These are phyloP conservation scores for Orientallactaga bullata DNA, from an alignment of 2,113 vertebrate genomes.

Conservation along the genomic window DNA sequence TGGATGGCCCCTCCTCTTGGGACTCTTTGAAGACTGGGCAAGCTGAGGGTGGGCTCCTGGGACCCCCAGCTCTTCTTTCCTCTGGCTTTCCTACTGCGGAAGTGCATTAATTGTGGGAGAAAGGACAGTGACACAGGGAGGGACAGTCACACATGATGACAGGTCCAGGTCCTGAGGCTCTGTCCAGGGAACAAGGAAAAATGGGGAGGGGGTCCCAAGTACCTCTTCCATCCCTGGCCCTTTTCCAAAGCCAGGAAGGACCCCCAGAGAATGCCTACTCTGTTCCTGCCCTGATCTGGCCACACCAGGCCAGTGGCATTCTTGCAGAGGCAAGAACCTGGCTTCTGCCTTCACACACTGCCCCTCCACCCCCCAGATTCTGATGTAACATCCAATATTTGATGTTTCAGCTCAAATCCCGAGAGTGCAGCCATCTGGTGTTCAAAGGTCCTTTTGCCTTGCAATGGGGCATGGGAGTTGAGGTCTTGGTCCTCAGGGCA, in stretches of 20 bases:
- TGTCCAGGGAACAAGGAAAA: neutral
- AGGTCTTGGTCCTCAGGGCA: neutral
- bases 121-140: neutral
- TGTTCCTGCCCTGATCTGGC: no score
- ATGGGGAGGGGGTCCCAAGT: neutral
- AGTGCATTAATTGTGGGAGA: neutral
- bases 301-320: no score
- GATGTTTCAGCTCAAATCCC: neutral
- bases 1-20: neutral
- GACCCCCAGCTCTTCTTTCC: neutral
- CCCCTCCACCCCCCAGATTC: neutral
- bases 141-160: neutral
- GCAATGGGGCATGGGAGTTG: no score
- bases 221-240: neutral
- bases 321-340: neutral
- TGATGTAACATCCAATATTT: constrained; percentile 35
- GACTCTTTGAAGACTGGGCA: neutral
- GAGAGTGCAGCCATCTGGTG: neutral
- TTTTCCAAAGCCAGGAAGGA: no score
- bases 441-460: neutral
- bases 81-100: neutral
- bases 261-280: neutral
- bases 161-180: neutral
- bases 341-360: no score
- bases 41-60: neutral